Base-by-base conservation (phyloP, 2,888 invertebrate genomes). In the Dicycla oo region DNA sequence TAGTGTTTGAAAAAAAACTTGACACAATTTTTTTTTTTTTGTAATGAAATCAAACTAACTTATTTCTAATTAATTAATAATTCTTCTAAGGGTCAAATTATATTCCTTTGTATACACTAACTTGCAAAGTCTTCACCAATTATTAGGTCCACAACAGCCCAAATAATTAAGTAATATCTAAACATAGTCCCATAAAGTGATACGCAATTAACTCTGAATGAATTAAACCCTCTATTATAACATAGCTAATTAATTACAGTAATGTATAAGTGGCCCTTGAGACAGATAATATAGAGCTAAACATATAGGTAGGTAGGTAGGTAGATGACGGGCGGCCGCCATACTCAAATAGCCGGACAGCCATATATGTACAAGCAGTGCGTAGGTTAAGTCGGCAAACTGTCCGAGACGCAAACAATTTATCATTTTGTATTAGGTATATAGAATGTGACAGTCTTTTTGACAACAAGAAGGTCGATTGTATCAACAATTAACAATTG, bases 211-310 rank as follows among this genome's bases (percentile, higher is more conserved):
- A 70, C 62, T 81, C 47, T 62, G 70, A 78, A 82, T 82, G 68
- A 78, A 84, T 82, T 77, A 67, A 84, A 77, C 72, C 82, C 73
- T 68, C 72, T 76, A 77, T 81, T 78, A 82, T 69, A 78, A 66
- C 30, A 30, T n/a, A 20, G 23, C 71, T 84, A 80, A 84, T 86
- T 82, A 79, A 86, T 86, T 86, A 81, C 64, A 45, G 63, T 73
- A 76, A 83, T 80, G 67, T 77, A 56, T 63, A 75, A 82, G 77
- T 78, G 79, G 73, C 69, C 69, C 78, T 71, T 34, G 74, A 83
- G 76, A 78, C 72, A 65, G 63, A 74, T 82, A 73, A 73, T 78
- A 80, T 76, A 58, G 38, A 66, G 34, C 23, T 51, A 54, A 71
- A 73, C 45, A 71, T 84, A 57, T 69, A 81, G 63, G 45, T 73